These are phyloP conservation scores for Pangasius larnaudii DNA, from an alignment of 2,797 vertebrate species.

Conservation along the genomic window DNA sequence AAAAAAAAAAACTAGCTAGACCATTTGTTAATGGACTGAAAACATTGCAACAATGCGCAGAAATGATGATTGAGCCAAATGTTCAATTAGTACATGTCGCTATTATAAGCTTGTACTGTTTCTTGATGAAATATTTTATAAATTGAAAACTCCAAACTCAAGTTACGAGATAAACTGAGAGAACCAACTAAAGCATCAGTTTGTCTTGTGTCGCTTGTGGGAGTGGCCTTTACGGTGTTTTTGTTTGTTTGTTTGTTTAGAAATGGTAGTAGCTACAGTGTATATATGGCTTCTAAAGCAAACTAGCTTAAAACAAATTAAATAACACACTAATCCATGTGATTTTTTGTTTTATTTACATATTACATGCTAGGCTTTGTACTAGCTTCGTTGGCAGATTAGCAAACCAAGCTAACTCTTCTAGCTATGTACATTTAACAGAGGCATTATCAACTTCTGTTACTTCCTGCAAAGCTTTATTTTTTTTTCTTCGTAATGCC, in stretches of 20 bases:
- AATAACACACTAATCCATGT: not conserved
- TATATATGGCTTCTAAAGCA: not conserved
- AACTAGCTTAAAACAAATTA: not conserved
- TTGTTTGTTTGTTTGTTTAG: not conserved
- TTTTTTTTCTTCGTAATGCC: not conserved
- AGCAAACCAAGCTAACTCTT: not conserved
- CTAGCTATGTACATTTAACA: not conserved
- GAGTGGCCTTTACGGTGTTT: not conserved
- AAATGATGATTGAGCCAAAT: not conserved
- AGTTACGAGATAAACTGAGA: too few relatives aligned
- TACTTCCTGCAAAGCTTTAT: not conserved
- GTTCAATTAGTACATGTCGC: not conserved
- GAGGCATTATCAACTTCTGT: not conserved
- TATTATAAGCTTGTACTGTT: not conserved
- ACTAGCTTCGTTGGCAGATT: not conserved
- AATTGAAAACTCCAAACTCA: not conserved
- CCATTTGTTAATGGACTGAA: too few relatives aligned
- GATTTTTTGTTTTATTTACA: not conserved
- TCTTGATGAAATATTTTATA: not conserved
- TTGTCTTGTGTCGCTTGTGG: not conserved
- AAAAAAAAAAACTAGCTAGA: not conserved
- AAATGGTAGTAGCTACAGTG: not conserved
- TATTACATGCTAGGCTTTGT: not conserved
- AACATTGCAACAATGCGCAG: too few relatives aligned
- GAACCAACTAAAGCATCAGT: not conserved